Base-by-base conservation (phyloP, 2,113 vertebrate species). In the Siphamia tubifer region DNA sequence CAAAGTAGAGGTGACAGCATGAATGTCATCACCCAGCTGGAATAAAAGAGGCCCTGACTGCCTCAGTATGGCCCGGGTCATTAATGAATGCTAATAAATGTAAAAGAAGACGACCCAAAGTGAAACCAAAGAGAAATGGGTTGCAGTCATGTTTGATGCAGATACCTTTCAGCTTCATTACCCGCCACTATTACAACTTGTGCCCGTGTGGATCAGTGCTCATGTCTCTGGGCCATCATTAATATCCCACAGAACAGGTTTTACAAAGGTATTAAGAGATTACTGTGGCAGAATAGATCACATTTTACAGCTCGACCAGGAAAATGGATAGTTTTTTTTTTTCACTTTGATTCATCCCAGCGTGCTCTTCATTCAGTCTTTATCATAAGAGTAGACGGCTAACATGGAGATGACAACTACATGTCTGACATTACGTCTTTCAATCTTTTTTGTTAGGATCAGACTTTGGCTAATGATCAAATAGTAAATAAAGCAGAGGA, bases 191-290 rank as follows among this genome's bases (percentile, higher is more conserved):
- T 71, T 68, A 55, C 56, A 70, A 60, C 32, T 15, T 6, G n/a
- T 12, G 48, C 25, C 23, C 12, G 4, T 58, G 55, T 73, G 76
- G 70, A 85, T 83, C 77, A 58, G 64, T 31, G 67, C 68, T 62
- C 49, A 8, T 81, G 60, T 75, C 75, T 69, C 61, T 20, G 51
- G 67, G 72, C 60, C 61, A 34, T 84, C 53, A 72, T 79, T 84
- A 81, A 80, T 78, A 79, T 72, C 61, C 66, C 64, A 78, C 58
- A 20, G 67, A 11, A 40, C 67, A 43, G 55, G 45, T 74, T 84
- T 81, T 83, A 78, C 61, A 78, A 72, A 73, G 80, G 71, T 74
- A 88, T 88, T 82, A 84, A 64, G 77, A 83, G 72, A 87, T 87
- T 84, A 84, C 28, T 16, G 45, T 68, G 65, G 71, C 31, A 53